Evolutionary conservation across 2,888 invertebrate species (phyloP), one percentile per base, ranked within the genome.

Genomic region (Cryptocephalus moraei): DNA sequence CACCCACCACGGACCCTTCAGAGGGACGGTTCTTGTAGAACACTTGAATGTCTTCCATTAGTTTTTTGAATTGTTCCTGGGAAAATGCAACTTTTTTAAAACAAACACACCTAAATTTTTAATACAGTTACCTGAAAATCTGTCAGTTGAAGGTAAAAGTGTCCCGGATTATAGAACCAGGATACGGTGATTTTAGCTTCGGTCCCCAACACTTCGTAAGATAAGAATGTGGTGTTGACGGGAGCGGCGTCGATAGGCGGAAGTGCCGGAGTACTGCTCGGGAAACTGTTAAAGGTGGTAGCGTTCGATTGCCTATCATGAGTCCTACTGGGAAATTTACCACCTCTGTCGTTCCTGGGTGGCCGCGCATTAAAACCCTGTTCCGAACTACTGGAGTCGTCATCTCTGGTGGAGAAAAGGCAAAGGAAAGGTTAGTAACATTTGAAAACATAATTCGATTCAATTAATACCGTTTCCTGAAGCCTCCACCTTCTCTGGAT

Each of bases 91-190:
- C 3, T 40, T 2, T 44, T 22, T 10, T 13, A 6, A 4, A 4
- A 2, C 22, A 22, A 22, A 4, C 6, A 22, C 6, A 22, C 22
- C 22, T 39, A n/a, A 10, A 33, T 41, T 45, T 32, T 32, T 33
- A 41, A 8, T 32, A 22, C 6, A 40, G 39, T 49, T 56, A 66
- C 67, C 60, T 66, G 62, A 38, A 40, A 33, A 13, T 55, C 54
- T 10, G 58, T 49, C 12, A 67, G 49, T 50, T 70, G 70, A 49
- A 65, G 63, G 67, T 79, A 86, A 67, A 89, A 88, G 56, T 79
- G 78, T 50, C 79, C 76, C 0, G 88, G 88, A 50, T 82, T 82
- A 46, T 81, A 78, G 62, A 86, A 85, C 87, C 88, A 88, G 1
- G 82, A 80, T 36, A 88, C 75, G 1, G 75, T 73, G 0, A 84